Conservation (phyloP, 2,888 invertebrate genomes). For the Plagodis pulveraria region DNA sequence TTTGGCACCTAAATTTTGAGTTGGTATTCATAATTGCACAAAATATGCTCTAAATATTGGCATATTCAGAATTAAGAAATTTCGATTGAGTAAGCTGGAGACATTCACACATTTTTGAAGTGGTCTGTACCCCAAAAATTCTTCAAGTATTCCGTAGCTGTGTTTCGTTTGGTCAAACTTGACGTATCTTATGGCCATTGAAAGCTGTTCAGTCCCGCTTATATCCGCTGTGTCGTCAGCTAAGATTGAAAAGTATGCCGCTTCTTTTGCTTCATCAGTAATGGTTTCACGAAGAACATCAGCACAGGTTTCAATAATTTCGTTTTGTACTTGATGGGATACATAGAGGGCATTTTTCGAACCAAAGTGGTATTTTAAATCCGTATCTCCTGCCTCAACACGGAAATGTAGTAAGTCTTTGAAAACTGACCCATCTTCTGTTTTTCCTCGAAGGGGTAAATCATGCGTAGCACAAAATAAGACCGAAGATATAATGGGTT, state of each 20-base stretch:
- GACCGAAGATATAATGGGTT: constrained; percentile 4
- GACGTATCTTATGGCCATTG: constrained; percentile 5
- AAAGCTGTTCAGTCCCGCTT: constrained; percentile 1
- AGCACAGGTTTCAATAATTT: constrained; percentile 3
- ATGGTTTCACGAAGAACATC: constrained; percentile 3
- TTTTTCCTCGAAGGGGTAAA: constrained; percentile 1
- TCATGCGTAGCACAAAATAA: constrained; percentile 9
- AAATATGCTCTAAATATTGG: too few relatives aligned
- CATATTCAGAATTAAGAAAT: too few relatives aligned
- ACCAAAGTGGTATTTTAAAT: not conserved
- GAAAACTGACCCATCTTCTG: constrained; percentile 2
- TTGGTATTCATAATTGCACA: too few relatives aligned
- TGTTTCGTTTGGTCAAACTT: constrained; percentile 5
- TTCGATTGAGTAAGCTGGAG: too few relatives aligned
- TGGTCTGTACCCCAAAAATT: too few relatives aligned
- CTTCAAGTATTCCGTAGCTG: constrained; percentile 3
- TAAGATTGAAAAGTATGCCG: constrained; percentile 2
- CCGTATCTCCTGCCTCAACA: constrained; percentile 1
- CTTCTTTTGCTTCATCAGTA: constrained; percentile 2
- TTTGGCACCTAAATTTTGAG: too few relatives aligned
- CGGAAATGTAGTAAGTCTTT: constrained; percentile 1
- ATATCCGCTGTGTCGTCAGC: not conserved
- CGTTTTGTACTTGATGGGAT: constrained; percentile 1
- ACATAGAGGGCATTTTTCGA: constrained; percentile 1
- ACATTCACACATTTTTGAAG: too few relatives aligned